These are phyloP conservation scores for Taxidea taxus DNA, from an alignment of 2,113 vertebrate species.

Conservation along the genomic window DNA sequence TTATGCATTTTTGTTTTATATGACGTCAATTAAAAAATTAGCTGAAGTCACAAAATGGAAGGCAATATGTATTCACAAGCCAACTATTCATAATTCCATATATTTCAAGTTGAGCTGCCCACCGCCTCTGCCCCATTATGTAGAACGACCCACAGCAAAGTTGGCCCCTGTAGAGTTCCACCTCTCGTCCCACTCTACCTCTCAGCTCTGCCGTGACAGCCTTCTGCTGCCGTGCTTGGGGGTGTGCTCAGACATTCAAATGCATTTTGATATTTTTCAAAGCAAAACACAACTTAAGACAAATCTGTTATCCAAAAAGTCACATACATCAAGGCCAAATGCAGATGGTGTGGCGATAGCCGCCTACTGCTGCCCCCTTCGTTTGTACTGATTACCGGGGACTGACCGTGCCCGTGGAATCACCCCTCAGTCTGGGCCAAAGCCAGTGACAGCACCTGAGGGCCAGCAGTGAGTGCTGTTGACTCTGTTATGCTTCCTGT, in stretches of 20 bases:
- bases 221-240: background rate
- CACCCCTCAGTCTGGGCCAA: background rate
- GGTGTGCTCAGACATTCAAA: conserved; percentile 16
- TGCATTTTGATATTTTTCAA: conserved; percentile 33
- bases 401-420: background rate
- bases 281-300: conserved; percentile 16
- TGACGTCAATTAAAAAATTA: conserved; percentile 10
- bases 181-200: background rate
- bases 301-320: background rate
- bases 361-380: background rate
- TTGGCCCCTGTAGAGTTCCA: background rate
- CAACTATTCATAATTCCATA: background rate
- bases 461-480: background rate
- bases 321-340: conserved; percentile 25
- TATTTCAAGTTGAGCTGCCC: background rate
- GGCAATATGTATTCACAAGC: background rate
- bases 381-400: background rate
- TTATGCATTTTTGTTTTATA: background rate
- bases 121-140: background rate
- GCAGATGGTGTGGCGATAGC: background rate
- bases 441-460: background rate
- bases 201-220: background rate
- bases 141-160: background rate
- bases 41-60: background rate
- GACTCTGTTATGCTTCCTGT: background rate